Conservation (phyloP, 2,797 vertebrate genomes). For the Mionectes olivaceus region DNA sequence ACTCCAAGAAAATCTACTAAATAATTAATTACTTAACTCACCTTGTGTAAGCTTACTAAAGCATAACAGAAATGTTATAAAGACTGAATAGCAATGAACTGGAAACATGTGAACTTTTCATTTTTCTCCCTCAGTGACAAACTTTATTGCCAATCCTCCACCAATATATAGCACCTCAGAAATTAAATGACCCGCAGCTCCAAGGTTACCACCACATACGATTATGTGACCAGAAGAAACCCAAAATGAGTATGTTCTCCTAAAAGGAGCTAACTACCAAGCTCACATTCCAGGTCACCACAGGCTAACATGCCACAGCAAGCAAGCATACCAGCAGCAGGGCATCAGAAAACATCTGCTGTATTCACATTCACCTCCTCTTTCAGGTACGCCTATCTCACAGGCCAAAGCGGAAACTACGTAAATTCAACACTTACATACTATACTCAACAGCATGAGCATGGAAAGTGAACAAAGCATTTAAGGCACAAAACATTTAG, state of each 20-base stretch:
- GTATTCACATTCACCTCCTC: background rate
- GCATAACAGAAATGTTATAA: background rate
- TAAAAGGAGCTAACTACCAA: background rate
- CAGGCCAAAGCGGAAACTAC: background rate
- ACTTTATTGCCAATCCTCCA: background rate
- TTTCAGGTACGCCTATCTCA: background rate
- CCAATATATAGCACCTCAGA: background rate
- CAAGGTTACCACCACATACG: background rate
- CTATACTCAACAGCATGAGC: background rate
- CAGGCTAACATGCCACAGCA: background rate
- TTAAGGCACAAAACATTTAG: background rate
- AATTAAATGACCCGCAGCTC: background rate
- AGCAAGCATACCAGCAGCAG: background rate
- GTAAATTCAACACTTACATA: background rate
- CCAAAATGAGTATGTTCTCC: constrained; percentile 5
- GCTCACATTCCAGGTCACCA: background rate
- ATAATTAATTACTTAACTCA: background rate
- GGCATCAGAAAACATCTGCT: background rate
- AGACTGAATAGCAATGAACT: background rate
- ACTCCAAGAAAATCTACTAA: background rate
- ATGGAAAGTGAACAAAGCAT: background rate
- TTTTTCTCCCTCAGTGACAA: background rate
- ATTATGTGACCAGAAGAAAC: constrained; percentile 34
- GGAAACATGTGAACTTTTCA: background rate
- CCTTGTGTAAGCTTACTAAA: background rate